Percentiles rank a stretch among this genome's conserved stretches.
These are phyloP conservation scores for Microctonus hyperodae DNA, from an alignment of 2,888 invertebrate species.

Conservation along the genomic window DNA sequence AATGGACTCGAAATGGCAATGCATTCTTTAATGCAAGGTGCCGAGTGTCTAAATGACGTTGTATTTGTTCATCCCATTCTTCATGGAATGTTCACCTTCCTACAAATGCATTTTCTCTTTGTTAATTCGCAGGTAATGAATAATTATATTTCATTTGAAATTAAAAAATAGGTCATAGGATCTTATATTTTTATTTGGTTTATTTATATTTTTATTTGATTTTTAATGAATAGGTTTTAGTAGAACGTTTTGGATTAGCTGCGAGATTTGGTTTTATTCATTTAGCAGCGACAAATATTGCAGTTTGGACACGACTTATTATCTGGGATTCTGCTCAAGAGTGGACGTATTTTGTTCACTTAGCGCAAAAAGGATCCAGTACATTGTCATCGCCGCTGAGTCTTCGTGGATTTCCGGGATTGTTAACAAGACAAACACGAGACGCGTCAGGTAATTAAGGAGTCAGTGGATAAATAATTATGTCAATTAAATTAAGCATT, in stretches of 20 bases:
- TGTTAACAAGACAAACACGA: constrained; percentile 55
- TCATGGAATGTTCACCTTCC: constrained; percentile 67
- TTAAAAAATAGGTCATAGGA: too few species aligned
- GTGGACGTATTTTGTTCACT: constrained; percentile 65
- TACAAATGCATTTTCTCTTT: constrained; percentile 69
- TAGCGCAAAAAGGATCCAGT: constrained; percentile 57
- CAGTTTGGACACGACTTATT: constrained; percentile 65
- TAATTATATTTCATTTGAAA: too few species aligned
- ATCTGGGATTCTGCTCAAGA: constrained; percentile 67
- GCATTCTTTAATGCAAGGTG: constrained; percentile 66
- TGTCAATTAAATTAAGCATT: too few species aligned
- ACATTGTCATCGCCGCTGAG: constrained; percentile 60
- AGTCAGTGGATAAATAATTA: too few species aligned
- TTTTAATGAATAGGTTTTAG: constrained; percentile 60
- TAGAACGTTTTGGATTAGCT: constrained; percentile 64
- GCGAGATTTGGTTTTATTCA: constrained; percentile 67
- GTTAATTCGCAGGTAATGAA: constrained; percentile 66
- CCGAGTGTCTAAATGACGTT: constrained; percentile 63
- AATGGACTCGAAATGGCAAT: constrained; percentile 68
- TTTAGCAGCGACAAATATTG: constrained; percentile 66
- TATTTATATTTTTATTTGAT: background rate
- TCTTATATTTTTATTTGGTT: background rate
- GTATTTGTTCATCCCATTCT: constrained; percentile 67
- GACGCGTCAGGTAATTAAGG: constrained; percentile 56
- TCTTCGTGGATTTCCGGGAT: constrained; percentile 62